Evolutionary conservation across 2,888 invertebrate genomes (phyloP), one percentile per base, ranked within the genome.

Genomic region (Microchrysa polita): DNA sequence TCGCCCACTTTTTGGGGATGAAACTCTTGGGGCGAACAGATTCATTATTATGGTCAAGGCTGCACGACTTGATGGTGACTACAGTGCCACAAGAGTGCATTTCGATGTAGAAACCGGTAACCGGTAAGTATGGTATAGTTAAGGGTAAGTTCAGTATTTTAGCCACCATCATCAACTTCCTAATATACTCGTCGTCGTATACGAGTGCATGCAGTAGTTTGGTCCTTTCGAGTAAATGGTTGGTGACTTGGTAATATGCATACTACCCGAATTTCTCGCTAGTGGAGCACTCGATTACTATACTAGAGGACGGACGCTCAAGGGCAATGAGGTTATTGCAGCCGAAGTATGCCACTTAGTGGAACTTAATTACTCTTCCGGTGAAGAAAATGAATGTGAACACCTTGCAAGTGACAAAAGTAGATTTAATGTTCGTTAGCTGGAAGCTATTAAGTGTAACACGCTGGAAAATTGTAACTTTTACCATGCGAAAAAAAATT

Each of bases 381-480:
- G 40, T 55, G 10, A 20, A 57, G 57, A 69, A 57, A 69, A 57
- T 69, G 57, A 55, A 69, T 55, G 42, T 34, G 55, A 69, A 69
- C 69, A 40, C 40, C 65, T 40, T 55, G 55, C 42, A 20, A 57
- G 57, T 69, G 69, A 69, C 69, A 69, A 69, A 57, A 57, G 57
- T 40, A 69, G 34, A 40, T 67, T 55, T 69, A 40, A 42, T 69
- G 55, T 42, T 69, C 69, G 34, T 69, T 55, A 40, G 34, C 42
- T 34, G n/a, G 12, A 27, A n/a, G 40, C 1, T 14, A 27, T 18
- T 61, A 27, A 27, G 61, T 16, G 20, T 27, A 61, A 61, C 27
- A 5, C 61, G 34, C 16, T 40, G 48, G 48, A 65, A 65, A 65
- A 65, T 65, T 20, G 23, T 22, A 48, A n/a, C 27, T 34, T 34